These are phyloP conservation scores for Carassius gibelio DNA, from an alignment of 2,113 vertebrate species.

Conservation along the genomic window DNA sequence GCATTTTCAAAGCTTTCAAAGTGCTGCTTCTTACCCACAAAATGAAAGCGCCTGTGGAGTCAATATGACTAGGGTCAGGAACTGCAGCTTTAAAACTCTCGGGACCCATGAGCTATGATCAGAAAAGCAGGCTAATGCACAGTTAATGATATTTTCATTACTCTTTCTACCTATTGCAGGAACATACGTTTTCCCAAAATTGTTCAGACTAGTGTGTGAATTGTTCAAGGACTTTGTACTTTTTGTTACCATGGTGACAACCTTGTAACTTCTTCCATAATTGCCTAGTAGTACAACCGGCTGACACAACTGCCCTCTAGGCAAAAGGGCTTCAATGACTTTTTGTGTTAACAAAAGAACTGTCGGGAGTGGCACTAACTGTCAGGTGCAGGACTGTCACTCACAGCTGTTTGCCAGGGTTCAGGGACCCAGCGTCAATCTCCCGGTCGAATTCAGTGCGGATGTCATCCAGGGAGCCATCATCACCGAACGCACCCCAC, in stretches of 20 bases:
- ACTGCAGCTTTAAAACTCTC: neutral
- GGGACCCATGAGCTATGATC: neutral
- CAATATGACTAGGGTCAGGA: neutral
- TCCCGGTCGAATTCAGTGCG: slow-evolving; percentile 89
- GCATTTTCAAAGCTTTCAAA: neutral
- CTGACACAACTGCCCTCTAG: neutral
- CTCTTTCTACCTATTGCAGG: too few relatives aligned
- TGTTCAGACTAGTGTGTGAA: too few relatives aligned
- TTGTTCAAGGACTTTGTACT: neutral
- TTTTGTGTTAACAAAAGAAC: neutral
- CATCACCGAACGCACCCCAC: slow-evolving; percentile 96
- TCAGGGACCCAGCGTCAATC: slow-evolving; percentile 92
- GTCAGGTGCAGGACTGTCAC: too few relatives aligned
- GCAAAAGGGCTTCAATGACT: neutral
- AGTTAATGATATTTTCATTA: neutral
- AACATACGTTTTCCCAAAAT: too few relatives aligned
- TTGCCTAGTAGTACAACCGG: neutral
- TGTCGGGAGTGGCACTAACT: neutral
- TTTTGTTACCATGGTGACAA: neutral
- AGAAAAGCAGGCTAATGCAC: neutral
- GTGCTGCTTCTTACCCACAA: neutral
- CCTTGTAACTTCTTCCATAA: neutral
- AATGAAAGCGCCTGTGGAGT: neutral
- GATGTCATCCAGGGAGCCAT: slow-evolving; percentile 83
- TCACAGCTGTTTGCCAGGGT: slow-evolving; percentile 95